phyloP scores from a whole-genome alignment of 2,888 invertebrate genomes.

The Teleiodes luculella region DNA sequence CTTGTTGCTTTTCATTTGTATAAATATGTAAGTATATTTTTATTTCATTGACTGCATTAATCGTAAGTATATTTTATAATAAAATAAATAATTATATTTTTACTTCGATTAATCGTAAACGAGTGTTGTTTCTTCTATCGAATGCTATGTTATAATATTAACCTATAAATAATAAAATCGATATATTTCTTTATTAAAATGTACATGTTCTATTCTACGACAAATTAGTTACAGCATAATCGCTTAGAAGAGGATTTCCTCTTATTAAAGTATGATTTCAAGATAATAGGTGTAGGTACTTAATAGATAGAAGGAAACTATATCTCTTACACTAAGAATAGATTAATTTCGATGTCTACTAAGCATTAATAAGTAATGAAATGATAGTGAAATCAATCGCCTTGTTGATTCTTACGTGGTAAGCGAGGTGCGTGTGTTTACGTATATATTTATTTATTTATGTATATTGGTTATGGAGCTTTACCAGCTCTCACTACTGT shows the following conservation, averaged over 20 bases:
- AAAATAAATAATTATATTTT: conserved; percentile 17
- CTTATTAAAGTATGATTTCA: conserved; percentile 8
- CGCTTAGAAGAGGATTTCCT: conserved; percentile 10
- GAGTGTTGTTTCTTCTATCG: conserved; percentile 37
- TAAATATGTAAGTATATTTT: conserved; percentile 16
- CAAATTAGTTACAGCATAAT: conserved; percentile 40
- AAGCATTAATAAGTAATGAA: conserved; percentile 37
- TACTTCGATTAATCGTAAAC: conserved; percentile 26
- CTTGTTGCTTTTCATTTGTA: conserved; percentile 17
- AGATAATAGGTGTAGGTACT: conserved; percentile 11
- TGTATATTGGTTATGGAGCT: conserved; percentile 22
- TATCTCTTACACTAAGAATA: conserved; percentile 33
- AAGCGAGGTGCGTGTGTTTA: conserved; percentile 42
- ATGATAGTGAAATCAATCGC: conserved; percentile 17
- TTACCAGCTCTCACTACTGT: conserved; percentile 25
- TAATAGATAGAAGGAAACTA: conserved; percentile 23
- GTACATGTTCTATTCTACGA: conserved; percentile 78
- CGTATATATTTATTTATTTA: conserved; percentile 21
- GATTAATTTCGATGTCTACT: conserved; percentile 49
- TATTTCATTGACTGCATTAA: conserved; percentile 3
- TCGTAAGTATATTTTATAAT: conserved; percentile 12
- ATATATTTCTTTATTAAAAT: conserved; percentile 48
- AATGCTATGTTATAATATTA: conserved; percentile 32
- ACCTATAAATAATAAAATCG: conserved; percentile 73
- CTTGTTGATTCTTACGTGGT: conserved; percentile 14